Percentiles rank a stretch among this genome's conserved stretches.
Evolutionary conservation across 1,140 invertebrate species (phyloP).

Genomic region (Harlomillsia oculata): DNA sequence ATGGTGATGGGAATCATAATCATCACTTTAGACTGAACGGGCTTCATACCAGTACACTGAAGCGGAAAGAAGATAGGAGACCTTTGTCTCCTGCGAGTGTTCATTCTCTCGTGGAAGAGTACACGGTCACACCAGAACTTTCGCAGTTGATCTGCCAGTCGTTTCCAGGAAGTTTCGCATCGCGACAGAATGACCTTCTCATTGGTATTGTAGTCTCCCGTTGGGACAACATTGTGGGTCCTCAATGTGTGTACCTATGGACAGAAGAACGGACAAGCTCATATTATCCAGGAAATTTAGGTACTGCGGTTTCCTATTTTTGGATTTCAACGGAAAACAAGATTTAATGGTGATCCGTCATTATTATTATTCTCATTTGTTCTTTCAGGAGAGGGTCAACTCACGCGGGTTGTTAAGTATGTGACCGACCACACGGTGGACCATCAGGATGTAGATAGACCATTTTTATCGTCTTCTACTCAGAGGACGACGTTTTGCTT

Average conservation of each 20-base stretch:
- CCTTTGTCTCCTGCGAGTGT: too few species aligned
- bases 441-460: slow-evolving; percentile 31
- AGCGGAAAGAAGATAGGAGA: too few species aligned
- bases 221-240: slow-evolving; percentile 35
- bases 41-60: too few species aligned
- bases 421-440: slow-evolving; percentile 36
- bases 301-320: slow-evolving; percentile 8
- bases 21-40: too few species aligned
- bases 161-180: too few species aligned
- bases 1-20: too few species aligned
- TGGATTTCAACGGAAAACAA: too few species aligned
- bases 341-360: too few species aligned
- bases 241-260: slow-evolving; percentile 35
- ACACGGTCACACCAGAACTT: too few species aligned
- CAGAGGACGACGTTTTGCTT: slow-evolving; percentile 29
- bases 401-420: slow-evolving; percentile 32
- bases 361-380: not conserved
- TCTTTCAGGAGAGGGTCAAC: too few species aligned
- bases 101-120: too few species aligned
- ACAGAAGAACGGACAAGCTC: slow-evolving; percentile 32
- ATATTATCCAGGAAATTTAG: slow-evolving; percentile 28
- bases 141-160: too few species aligned
- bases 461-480: slow-evolving; percentile 13
- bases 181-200: slow-evolving; percentile 27
- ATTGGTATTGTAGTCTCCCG: slow-evolving; percentile 29